Evolutionary conservation across 2,888 invertebrate species (phyloP).

Genomic region (Lydus trimaculatus): DNA sequence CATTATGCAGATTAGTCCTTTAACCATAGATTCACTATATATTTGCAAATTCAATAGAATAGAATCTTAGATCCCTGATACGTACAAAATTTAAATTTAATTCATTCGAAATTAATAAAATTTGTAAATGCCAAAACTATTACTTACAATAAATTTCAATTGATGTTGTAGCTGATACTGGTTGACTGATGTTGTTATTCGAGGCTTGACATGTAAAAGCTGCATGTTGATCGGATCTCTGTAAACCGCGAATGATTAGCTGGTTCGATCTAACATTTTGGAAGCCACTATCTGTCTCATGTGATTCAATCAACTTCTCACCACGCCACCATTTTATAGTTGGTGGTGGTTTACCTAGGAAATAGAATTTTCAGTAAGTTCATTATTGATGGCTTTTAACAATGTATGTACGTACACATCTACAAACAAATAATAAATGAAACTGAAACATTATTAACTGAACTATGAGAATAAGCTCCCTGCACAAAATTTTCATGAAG

Average conservation of each 20-base stretch:
- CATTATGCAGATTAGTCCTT: conserved; percentile 51
- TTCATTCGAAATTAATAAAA: background rate
- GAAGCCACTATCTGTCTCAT: conserved; percentile 63
- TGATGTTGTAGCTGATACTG: conserved; percentile 72
- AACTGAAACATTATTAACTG: no score
- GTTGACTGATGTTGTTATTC: conserved; percentile 75
- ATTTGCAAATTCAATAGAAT: conserved; percentile 43
- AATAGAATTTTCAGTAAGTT: conserved; percentile 12
- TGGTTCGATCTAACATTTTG: conserved; percentile 67
- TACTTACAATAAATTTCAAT: conserved; percentile 81
- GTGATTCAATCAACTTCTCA: conserved; percentile 68
- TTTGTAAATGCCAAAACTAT: conserved; percentile 17
- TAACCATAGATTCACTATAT: conserved; percentile 41
- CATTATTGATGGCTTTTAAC: background rate
- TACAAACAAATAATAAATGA: background rate
- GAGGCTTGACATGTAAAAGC: conserved; percentile 80
- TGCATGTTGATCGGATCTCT: conserved; percentile 76
- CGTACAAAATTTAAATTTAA: background rate
- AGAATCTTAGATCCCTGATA: conserved; percentile 31
- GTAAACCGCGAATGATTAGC: conserved; percentile 67
- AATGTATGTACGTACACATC: no score
- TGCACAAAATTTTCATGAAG: no score
- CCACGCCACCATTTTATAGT: conserved; percentile 80
- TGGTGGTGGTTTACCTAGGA: conserved; percentile 76
- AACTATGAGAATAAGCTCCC: no score